Conservation (phyloP, 2,797 vertebrate genomes). For the Rhodeus uyekii region DNA sequence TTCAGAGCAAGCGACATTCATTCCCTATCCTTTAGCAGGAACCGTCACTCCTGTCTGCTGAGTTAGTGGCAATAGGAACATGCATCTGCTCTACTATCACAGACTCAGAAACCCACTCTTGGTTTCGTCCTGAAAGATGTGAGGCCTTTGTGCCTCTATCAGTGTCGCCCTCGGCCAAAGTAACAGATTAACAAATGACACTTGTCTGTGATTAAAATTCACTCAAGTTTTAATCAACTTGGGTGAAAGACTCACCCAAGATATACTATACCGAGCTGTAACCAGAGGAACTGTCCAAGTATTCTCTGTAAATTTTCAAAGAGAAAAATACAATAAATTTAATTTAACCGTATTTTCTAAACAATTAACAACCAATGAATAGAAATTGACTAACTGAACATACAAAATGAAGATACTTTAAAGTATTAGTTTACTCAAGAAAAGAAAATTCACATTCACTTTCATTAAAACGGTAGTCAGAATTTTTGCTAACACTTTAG, state of each 20-base stretch:
- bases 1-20: slow-evolving; percentile 31
- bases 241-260: too few species aligned
- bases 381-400: neutral
- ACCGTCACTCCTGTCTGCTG: slow-evolving; percentile 23
- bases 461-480: too few species aligned
- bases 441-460: too few species aligned
- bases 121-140: slow-evolving; percentile 18
- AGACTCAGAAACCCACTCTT: slow-evolving; percentile 16
- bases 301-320: neutral
- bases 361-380: slow-evolving; percentile 2
- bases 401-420: neutral
- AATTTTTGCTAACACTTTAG: too few species aligned
- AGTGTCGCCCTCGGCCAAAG: neutral
- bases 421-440: neutral
- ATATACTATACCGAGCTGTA: neutral
- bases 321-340: neutral
- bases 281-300: neutral
- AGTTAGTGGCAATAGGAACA: slow-evolving; percentile 38
- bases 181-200: neutral
- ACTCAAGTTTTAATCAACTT: neutral
- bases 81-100: slow-evolving; percentile 60
- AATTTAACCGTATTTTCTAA: neutral
- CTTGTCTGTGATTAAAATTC: neutral
- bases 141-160: neutral
- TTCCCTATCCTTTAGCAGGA: slow-evolving; percentile 23